Evolutionary conservation across 2,797 vertebrate species (phyloP).

Genomic region (Darevskia nairensis): DNA sequence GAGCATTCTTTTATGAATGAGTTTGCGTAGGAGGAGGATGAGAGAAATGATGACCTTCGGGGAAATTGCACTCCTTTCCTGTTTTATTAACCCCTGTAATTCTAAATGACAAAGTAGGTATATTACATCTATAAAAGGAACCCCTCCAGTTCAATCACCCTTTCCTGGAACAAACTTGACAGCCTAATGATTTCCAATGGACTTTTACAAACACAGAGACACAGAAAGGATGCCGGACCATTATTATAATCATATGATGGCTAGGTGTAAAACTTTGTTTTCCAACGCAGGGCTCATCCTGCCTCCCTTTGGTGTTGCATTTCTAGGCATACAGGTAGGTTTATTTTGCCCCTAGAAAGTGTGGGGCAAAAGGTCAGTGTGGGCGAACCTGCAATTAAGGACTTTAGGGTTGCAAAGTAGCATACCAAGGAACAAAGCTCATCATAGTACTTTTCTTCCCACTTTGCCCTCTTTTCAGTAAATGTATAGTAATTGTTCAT

Average conservation of each 20-base stretch:
- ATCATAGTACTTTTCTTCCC: background rate
- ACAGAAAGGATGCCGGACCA: background rate
- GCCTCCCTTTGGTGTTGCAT: background rate
- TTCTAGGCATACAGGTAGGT: too few relatives aligned
- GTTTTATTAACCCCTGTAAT: slow-evolving; percentile 30
- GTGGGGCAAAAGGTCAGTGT: too few relatives aligned
- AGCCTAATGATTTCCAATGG: background rate
- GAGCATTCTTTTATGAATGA: slow-evolving; percentile 40
- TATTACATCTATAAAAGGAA: slow-evolving; percentile 24
- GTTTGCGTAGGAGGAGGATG: slow-evolving; percentile 48
- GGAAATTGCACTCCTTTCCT: slow-evolving; percentile 25
- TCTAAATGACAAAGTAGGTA: slow-evolving; percentile 37
- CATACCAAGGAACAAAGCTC: background rate
- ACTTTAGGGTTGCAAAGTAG: background rate
- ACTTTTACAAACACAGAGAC: background rate
- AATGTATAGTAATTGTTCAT: background rate
- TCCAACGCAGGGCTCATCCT: background rate
- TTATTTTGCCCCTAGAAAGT: too few relatives aligned
- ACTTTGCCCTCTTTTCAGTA: background rate
- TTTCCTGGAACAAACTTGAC: slow-evolving; percentile 14
- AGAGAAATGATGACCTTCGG: slow-evolving; percentile 30
- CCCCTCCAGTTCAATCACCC: slow-evolving; percentile 6
- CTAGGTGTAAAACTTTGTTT: background rate
- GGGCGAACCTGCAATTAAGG: too few relatives aligned
- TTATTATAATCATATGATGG: background rate